These are phyloP conservation scores for Rhynchonycteris naso DNA, from an alignment of 2,797 vertebrate genomes.

Conservation along the genomic window DNA sequence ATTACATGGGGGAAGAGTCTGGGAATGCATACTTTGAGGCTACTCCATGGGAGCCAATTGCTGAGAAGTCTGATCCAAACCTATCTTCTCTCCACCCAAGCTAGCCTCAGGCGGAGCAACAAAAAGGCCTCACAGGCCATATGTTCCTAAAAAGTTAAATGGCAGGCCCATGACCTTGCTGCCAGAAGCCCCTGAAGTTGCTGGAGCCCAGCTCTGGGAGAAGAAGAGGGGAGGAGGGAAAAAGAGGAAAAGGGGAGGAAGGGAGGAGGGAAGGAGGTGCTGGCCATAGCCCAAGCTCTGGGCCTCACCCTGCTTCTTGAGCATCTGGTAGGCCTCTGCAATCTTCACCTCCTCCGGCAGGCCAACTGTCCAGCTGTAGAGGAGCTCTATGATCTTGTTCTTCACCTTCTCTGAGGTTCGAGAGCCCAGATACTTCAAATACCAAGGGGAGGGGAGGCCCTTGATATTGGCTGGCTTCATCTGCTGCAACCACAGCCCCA, in stretches of 20 bases:
- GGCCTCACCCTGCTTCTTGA: conserved; percentile 95
- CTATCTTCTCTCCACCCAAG: neutral
- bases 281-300: rapidly evolving
- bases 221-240: too few species aligned
- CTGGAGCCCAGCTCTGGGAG: neutral
- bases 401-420: conserved; percentile 96
- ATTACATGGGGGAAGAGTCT: neutral
- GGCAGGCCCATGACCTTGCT: neutral
- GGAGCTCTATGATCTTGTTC: conserved; percentile 95
- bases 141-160: neutral
- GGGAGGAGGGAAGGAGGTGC: neutral
- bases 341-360: conserved; percentile 96
- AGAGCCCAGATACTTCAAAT: conserved; percentile 93
- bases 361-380: conserved; percentile 95
- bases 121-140: neutral
- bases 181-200: neutral
- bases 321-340: conserved; percentile 97
- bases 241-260: neutral
- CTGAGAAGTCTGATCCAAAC: neutral
- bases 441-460: neutral
- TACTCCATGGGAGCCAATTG: neutral
- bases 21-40: neutral
- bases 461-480: neutral
- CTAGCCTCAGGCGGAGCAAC: neutral
- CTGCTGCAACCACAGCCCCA: neutral